phyloP scores from a whole-genome alignment of 2,888 invertebrate genomes.

The Meta bourneti region DNA sequence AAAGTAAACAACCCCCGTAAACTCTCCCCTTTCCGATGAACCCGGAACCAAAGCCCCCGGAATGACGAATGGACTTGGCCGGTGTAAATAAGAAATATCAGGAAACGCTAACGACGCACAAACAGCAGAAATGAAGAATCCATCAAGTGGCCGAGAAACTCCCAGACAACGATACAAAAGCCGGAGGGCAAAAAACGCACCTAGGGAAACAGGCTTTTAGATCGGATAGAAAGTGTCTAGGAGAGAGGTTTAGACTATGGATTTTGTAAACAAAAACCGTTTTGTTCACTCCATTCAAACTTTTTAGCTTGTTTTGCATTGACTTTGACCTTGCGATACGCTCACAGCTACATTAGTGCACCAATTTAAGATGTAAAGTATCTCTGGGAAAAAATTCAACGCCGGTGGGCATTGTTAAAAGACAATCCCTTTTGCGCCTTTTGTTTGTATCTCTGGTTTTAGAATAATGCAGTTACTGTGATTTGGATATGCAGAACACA shows the following conservation, averaged over 20 bases:
- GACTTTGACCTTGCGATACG: too few relatives aligned
- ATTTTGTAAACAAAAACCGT: slow-evolving; percentile 43
- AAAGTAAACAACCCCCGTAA: slow-evolving; percentile 42
- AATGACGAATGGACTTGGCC: slow-evolving; percentile 45
- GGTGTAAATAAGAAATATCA: slow-evolving; percentile 68
- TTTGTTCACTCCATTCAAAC: too few relatives aligned
- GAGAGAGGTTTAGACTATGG: not conserved
- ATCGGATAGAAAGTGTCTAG: not conserved
- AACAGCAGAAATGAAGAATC: slow-evolving; percentile 46
- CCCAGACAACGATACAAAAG: slow-evolving; percentile 53
- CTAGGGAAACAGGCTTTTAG: slow-evolving; percentile 37
- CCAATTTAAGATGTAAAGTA: too few relatives aligned
- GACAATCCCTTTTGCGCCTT: too few relatives aligned
- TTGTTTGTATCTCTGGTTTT: too few relatives aligned
- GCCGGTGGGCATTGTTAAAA: too few relatives aligned
- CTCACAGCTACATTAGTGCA: too few relatives aligned
- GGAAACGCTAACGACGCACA: slow-evolving; percentile 65
- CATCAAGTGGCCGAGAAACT: slow-evolving; percentile 38
- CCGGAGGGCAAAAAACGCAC: slow-evolving; percentile 19
- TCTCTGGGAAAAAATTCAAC: too few relatives aligned
- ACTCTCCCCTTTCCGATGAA: slow-evolving; percentile 20
- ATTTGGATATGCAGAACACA: too few relatives aligned
- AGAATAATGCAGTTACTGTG: too few relatives aligned
- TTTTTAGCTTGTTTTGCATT: too few relatives aligned
- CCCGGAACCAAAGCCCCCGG: slow-evolving; percentile 48